A percentile compares a stretch with the other conserved stretches of the same genome.
phyloP scores from a whole-genome alignment of 1,140 invertebrate genomes.

The Adelges cooleyi region DNA sequence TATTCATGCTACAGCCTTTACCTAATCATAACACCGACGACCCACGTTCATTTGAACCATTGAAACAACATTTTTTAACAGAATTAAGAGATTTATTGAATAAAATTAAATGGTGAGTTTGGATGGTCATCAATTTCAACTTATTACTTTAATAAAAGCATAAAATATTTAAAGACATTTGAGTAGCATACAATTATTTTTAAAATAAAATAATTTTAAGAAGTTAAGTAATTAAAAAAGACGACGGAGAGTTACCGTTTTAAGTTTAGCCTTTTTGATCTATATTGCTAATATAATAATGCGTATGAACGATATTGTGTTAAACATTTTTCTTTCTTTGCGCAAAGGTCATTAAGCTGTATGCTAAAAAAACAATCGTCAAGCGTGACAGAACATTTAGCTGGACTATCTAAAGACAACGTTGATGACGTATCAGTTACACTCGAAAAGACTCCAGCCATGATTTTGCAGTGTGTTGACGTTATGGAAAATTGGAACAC shows the following conservation, averaged over 20 bases:
- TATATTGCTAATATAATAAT: too few relatives aligned
- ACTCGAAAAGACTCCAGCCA: conserved; percentile 4
- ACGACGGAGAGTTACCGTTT: too few relatives aligned
- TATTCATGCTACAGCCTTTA: background rate
- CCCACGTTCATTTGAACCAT: background rate
- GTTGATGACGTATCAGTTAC: background rate
- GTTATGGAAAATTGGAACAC: conserved; percentile 4
- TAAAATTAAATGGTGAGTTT: conserved; percentile 5
- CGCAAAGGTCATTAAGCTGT: background rate
- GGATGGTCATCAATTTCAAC: background rate
- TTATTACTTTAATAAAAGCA: too few relatives aligned
- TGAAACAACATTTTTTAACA: conserved; percentile 6
- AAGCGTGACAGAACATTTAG: background rate
- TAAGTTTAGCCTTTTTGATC: too few relatives aligned
- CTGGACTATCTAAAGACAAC: background rate
- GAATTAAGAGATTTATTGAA: background rate
- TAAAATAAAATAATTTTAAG: too few relatives aligned
- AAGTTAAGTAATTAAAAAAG: too few relatives aligned
- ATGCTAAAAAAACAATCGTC: background rate
- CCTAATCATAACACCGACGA: background rate
- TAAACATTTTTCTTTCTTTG: too few relatives aligned
- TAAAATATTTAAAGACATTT: too few relatives aligned
- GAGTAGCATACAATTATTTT: too few relatives aligned
- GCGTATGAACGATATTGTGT: too few relatives aligned
- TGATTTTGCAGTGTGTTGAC: conserved; percentile 12